Evolutionary conservation across 2,888 invertebrate genomes (phyloP), one percentile per base, ranked within the genome.

Genomic region (Caenorhabditis drosophilae): DNA sequence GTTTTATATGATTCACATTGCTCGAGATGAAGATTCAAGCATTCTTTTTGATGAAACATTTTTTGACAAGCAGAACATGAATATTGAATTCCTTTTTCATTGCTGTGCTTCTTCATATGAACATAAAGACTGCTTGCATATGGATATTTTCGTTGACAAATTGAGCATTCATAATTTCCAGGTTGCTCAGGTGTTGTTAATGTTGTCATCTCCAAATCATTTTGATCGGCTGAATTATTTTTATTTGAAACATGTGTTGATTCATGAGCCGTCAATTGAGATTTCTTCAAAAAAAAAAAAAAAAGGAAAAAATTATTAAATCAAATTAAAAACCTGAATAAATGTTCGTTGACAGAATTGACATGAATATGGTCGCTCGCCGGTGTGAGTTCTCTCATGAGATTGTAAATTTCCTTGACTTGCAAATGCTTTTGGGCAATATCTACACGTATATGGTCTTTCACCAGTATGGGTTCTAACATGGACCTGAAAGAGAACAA

Each of bases 381-480:
- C 82, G 18, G 82, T 82, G 61, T 82, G 82, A 1, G 80, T 82
- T 34, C 82, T 66, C 59, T 83, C 82, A 55, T 83, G 82, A 7
- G 73, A 74, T 49, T 83, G 82, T 15, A 83, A 73, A 61, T 83
- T 83, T n/a, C 83, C 83, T 47, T 83, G 83, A 49, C 76, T 76
- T 9, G 83, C 81, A 62, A 83, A 83, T 6, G 78, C 78, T 59
- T 83, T 83, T 23, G 76, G 78, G 53, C 83, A 83, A 51, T 56
- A 79, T 44, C 67, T 66, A 64, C 83, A 83, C 7, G 45, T 48
- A 51, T 80, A 83, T 1, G 83, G 83, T 20, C 80, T 58, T 49
- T 83, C 83, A 9, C 83, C 83, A 23, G 82, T 83, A 56, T 83
- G 83, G 0, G 82, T 81, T 25, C 82, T 62, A n/a, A 82, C 69